phyloP scores from a whole-genome alignment of 37 sponge, comb jelly and placozoan species.

The Beroe forskalii region DNA sequence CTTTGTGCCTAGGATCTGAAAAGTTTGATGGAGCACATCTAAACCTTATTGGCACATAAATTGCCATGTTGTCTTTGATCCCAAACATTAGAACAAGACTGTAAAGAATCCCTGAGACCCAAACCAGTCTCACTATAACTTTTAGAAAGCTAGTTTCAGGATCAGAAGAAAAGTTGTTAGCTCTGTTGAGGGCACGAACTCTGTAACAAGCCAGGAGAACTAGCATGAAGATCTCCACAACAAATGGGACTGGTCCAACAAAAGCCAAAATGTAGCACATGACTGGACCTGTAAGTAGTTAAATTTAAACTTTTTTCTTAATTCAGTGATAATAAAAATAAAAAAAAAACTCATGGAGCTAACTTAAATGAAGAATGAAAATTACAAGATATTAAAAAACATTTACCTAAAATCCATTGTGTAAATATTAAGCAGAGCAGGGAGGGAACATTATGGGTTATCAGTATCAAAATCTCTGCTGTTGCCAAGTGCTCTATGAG shows the following conservation, averaged over 20 bases:
- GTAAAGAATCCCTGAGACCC: neutral
- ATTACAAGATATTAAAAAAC: no score
- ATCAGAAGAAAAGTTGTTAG: neutral
- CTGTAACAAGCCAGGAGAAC: conserved; percentile 42
- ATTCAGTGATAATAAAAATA: no score
- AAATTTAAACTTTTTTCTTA: no score
- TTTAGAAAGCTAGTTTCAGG: neutral
- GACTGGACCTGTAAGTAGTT: conserved; percentile 14
- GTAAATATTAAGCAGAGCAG: conserved; percentile 7
- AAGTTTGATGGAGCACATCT: conserved; percentile 55
- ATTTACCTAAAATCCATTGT: conserved; percentile 24
- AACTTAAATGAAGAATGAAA: neutral
- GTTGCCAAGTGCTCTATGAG: conserved; percentile 48
- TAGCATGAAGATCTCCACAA: conserved; percentile 52
- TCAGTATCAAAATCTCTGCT: conserved; percentile 4
- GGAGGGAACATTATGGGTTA: neutral
- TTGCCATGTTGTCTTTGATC: neutral
- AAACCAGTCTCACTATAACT: neutral
- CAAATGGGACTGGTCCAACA: conserved; percentile 23
- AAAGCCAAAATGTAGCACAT: conserved; percentile 46
- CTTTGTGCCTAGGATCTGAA: conserved; percentile 4
- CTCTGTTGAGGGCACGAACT: neutral
- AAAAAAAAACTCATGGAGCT: neutral
- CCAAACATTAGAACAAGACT: conserved; percentile 48
- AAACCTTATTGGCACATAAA: neutral